A percentile compares a stretch with the other conserved stretches of the same genome.
Evolutionary conservation across 2,113 vertebrate genomes (phyloP).

Genomic region (Gopherus flavomarginatus): DNA sequence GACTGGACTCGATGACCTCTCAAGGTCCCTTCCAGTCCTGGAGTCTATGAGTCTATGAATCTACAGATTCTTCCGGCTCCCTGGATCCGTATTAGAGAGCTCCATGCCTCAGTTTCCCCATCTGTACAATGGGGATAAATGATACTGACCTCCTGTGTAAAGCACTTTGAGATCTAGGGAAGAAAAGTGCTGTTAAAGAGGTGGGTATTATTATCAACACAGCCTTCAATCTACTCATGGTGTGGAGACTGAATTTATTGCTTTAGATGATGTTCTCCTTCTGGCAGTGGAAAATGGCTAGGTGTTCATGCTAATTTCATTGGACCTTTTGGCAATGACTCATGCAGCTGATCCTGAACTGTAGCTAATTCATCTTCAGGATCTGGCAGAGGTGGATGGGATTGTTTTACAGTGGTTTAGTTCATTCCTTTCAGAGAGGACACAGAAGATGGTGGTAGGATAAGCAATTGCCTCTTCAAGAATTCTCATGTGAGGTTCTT

Average conservation of each 20-base stretch:
- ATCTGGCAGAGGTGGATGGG: background rate
- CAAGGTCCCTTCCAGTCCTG: no score
- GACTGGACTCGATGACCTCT: no score
- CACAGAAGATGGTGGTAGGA: background rate
- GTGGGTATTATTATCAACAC: background rate
- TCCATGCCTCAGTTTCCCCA: background rate
- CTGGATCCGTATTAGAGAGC: background rate
- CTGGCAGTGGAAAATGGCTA: background rate
- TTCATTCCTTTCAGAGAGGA: background rate
- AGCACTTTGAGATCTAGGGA: background rate
- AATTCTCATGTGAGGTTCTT: background rate
- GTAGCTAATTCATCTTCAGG: background rate
- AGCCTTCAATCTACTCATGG: background rate
- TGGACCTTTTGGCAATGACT: background rate
- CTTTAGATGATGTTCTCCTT: background rate
- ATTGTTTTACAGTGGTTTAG: background rate
- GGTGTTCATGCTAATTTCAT: constrained; percentile 4
- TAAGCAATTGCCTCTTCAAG: background rate
- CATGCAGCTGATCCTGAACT: background rate
- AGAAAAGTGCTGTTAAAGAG: background rate
- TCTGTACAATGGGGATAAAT: background rate
- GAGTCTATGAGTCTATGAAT: background rate
- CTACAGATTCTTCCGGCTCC: background rate
- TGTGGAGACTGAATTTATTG: background rate
- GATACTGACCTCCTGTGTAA: background rate